These are phyloP conservation scores for Drosophila mulleri DNA, from an alignment of 2,888 invertebrate species.

Conservation along the genomic window DNA sequence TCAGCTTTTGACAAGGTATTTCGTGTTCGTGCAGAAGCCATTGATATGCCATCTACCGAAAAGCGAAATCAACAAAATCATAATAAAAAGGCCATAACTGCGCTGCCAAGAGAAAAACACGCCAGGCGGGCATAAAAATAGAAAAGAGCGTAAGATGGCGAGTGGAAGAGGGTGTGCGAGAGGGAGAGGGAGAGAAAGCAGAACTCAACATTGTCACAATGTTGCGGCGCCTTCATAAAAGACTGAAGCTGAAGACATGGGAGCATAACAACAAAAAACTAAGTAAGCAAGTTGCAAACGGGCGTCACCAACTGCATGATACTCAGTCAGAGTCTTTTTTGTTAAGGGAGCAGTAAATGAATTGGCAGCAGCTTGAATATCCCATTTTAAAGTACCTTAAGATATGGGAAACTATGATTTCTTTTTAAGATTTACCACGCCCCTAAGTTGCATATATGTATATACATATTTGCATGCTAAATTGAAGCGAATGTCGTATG, in stretches of 20 bases:
- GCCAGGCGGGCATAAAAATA: conserved; percentile 8
- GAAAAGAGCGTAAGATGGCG: not conserved
- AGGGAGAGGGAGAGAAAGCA: not conserved
- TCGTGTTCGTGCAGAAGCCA: conserved; percentile 5
- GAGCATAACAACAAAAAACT: not conserved
- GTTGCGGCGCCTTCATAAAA: conserved; percentile 13
- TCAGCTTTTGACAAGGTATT: conserved; percentile 26
- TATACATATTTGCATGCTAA: too few relatives aligned
- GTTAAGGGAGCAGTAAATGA: too few relatives aligned
- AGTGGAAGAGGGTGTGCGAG: not conserved
- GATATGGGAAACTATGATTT: too few relatives aligned
- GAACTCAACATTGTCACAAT: conserved; percentile 35
- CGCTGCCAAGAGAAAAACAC: conserved; percentile 53
- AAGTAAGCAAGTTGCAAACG: not conserved
- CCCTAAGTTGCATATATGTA: too few relatives aligned
- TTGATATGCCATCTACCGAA: conserved; percentile 25
- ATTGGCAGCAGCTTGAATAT: too few relatives aligned
- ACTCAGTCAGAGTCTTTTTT: too few relatives aligned
- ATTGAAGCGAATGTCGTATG: too few relatives aligned
- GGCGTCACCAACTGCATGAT: not conserved
- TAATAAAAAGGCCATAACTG: conserved; percentile 69
- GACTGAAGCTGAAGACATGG: conserved; percentile 17
- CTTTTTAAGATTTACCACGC: too few relatives aligned
- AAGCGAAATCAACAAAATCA: conserved; percentile 74
- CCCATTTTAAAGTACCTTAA: too few relatives aligned